These are phyloP conservation scores for Lasioglossum calceatum DNA, from an alignment of 2,888 invertebrate species.

Conservation along the genomic window DNA sequence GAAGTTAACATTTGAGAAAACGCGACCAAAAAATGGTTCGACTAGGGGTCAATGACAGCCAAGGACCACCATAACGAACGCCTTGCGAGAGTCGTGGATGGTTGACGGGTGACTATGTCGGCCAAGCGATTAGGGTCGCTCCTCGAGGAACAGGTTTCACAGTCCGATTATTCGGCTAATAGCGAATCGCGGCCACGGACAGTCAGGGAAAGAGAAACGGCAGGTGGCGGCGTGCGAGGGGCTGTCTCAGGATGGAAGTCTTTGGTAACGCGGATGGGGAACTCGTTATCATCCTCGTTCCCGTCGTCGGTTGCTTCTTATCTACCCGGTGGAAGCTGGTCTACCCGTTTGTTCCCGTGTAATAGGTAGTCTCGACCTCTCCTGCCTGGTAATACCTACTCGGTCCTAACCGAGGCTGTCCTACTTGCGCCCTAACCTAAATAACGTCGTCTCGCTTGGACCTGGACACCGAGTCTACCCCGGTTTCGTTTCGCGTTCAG, in stretches of 20 bases:
- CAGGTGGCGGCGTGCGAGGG: neutral
- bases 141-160: conserved; percentile 20
- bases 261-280: conserved; percentile 51
- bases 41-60: too few relatives aligned
- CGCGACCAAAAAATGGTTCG: too few relatives aligned
- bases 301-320: conserved; percentile 65
- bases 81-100: neutral
- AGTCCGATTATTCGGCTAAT: conserved; percentile 44
- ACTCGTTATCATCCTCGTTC: conserved; percentile 59
- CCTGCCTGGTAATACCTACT: conserved; percentile 68
- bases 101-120: neutral
- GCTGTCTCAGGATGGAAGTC: conserved; percentile 34
- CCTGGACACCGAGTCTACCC: neutral
- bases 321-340: conserved; percentile 61
- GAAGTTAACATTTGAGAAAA: too few relatives aligned
- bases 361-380: conserved; percentile 72
- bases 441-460: conserved; percentile 30
- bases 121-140: neutral
- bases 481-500: conserved; percentile 27
- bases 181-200: conserved; percentile 18
- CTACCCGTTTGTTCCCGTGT: conserved; percentile 72
- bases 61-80: too few relatives aligned
- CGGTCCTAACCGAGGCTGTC: conserved; percentile 31
- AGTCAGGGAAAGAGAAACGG: neutral
- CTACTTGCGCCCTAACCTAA: conserved; percentile 56